Evolutionary conservation across 2,888 invertebrate species (phyloP).

Genomic region (Caenorhabditis sp.): DNA sequence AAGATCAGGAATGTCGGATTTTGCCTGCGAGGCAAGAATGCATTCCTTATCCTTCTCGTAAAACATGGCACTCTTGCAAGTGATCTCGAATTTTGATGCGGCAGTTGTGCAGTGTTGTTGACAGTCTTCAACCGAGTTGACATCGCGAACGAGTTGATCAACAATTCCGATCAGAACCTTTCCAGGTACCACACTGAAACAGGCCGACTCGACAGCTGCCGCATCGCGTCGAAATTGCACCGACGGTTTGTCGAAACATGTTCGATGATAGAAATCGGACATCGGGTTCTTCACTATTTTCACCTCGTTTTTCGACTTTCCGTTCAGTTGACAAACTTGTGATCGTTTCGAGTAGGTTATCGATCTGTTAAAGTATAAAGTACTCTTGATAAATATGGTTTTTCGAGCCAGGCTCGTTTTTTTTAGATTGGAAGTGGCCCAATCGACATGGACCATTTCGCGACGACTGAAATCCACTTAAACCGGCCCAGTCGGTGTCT

Average conservation of each 20-base stretch:
- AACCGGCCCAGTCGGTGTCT: too few relatives aligned
- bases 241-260: constrained; percentile 38
- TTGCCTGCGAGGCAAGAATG: constrained; percentile 57
- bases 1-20: constrained; percentile 51
- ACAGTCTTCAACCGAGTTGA: constrained; percentile 45
- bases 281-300: constrained; percentile 37
- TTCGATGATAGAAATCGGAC: constrained; percentile 48
- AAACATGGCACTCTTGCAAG: constrained; percentile 59
- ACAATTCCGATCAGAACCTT: constrained; percentile 58
- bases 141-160: constrained; percentile 56
- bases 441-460: too few relatives aligned
- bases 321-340: constrained; percentile 45
- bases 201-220: constrained; percentile 13
- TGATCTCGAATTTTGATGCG: constrained; percentile 41
- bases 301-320: constrained; percentile 36
- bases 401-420: too few relatives aligned
- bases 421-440: too few relatives aligned
- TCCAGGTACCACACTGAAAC: constrained; percentile 33
- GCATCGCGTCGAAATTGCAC: constrained; percentile 23
- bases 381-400: too few relatives aligned
- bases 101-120: constrained; percentile 46
- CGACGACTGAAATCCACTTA: too few relatives aligned
- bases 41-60: constrained; percentile 63
- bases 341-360: constrained; percentile 31
- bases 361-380: constrained; percentile 24